Base-by-base conservation (phyloP, 2,888 invertebrate genomes). In the Drosophila nr. fundita region DNA sequence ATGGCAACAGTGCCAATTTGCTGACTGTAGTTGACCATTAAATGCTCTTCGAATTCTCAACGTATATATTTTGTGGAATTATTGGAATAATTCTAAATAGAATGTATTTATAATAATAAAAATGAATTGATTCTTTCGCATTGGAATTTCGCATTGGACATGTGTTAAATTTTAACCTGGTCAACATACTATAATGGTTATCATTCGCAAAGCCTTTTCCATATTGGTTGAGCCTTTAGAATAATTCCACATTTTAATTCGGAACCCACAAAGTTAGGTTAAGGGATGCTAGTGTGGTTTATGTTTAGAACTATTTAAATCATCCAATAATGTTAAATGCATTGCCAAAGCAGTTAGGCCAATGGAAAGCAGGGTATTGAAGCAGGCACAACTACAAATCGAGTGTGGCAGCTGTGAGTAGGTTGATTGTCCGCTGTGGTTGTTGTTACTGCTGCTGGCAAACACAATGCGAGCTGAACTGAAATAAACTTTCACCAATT, bases 401-500 rank as follows among this genome's bases (percentile, higher is more conserved):
- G 24, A 67, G 57, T 63, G 34, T 55, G 64, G 75, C 63, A 75
- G 62, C 68, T 69, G 68, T 72, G 89, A 72, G 82, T 89, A 80
- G 85, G 73, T 87, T 81, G 76, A 58, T 69, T 30, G 32, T 55
- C 63, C 48, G 30, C 57, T 64, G 75, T 74, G 57, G 70, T 55
- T 59, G 61, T 36, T 69, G 55, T 24, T 66, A 69, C 57, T 68
- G 88, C 72, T 78, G 81, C 60, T 74, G 73, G 81, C 83, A 80
- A 80, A 75, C 71, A 87, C 87, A 86, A 86, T 87, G 62, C 74
- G 62, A 81, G 71, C 74, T 73, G 73, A 61, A 67, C 87, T 76
- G 69, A 86, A 82, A 82, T 81, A 80, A 88, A 90, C 89, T 90
- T 90, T 90, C 89, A 89, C 89, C 89, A 81, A 83, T 90, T 90